A percentile compares a stretch with the other conserved stretches of the same genome.
Conservation (phyloP, 2,888 invertebrate genomes). For the Netelia inedita region DNA sequence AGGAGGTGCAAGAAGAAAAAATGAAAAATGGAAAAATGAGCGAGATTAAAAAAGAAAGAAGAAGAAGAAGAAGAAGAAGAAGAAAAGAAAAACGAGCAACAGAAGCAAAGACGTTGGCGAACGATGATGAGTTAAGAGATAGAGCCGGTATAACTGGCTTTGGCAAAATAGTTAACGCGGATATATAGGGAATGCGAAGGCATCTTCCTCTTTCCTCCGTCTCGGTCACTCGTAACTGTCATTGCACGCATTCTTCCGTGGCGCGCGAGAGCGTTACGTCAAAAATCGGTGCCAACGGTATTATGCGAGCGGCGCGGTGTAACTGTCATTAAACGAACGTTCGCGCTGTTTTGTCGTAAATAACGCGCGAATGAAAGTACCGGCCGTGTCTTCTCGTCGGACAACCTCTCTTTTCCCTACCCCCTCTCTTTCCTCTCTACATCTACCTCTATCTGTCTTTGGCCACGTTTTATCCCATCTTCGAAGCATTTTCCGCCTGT, state of each 20-base stretch:
- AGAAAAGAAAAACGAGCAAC: conserved; percentile 9
- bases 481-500: no score
- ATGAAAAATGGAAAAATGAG: background rate
- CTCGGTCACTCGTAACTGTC: conserved; percentile 46
- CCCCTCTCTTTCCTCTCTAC: background rate
- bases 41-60: conserved; percentile 4
- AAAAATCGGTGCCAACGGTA: conserved; percentile 63
- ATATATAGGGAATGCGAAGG: background rate
- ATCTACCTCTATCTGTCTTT: no score
- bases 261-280: conserved; percentile 55
- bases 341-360: conserved; percentile 65
- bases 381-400: conserved; percentile 8
- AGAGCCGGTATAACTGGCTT: conserved; percentile 37
- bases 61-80: background rate
- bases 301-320: conserved; percentile 46
- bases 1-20: no score
- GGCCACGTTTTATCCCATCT: no score
- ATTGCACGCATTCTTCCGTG: conserved; percentile 54
- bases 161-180: conserved; percentile 8
- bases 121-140: conserved; percentile 28
- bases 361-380: conserved; percentile 63
- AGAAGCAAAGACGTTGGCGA: conserved; percentile 1
- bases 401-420: conserved; percentile 5
- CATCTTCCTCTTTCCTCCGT: no score
- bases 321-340: conserved; percentile 67